Base-by-base conservation (phyloP, 2,888 invertebrate species). In the Brenthis hecate region DNA sequence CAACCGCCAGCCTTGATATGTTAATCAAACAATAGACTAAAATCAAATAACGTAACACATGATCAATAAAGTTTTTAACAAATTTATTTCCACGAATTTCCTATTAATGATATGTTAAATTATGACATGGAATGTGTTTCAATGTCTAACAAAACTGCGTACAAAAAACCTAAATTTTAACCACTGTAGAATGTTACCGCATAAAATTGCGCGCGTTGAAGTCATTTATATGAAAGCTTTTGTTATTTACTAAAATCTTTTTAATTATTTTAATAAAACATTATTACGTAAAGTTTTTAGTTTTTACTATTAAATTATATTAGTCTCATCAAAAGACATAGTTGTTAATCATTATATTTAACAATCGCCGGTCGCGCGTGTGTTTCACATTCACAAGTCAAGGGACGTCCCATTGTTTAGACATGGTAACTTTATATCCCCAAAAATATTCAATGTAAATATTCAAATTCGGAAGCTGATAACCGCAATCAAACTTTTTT, bases 401-500 rank as follows among this genome's bases (percentile, higher is more conserved):
- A 61, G 19, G 16, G 60, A 68, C 57, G 48, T 60, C n/a, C 68
- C 67, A 66, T 69, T 72, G 72, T 71, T 66, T 66, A 47, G 75
- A 72, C 73, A 69, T 65, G 67, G 53, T 69, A 72, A 71, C 72
- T 77, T 73, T 74, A 75, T 80, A 80, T 75, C 75, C 75, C 78
- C 78, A 76, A 78, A 80, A 77, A 79, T 82, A 81, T 88, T 88
- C 80, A 89, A 86, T 87, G 89, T 92, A 91, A 91, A 92, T 92
- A 92, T 91, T 90, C 88, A 87, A 92, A 92, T 91, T 92, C 92
- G 89, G 92, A 85, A 92, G 92, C 92, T 87, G 90, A 92, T 91
- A 92, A 92, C 91, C 78, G 85, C 87, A 91, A 92, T 92, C 89
- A 88, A 90, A 86, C 81, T 87, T 91, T 89, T 88, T 89, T 88